A percentile compares a stretch with the other conserved stretches of the same genome.
These are phyloP conservation scores for Mustela nigripes DNA, from an alignment of 2,113 vertebrate genomes.

Conservation along the genomic window DNA sequence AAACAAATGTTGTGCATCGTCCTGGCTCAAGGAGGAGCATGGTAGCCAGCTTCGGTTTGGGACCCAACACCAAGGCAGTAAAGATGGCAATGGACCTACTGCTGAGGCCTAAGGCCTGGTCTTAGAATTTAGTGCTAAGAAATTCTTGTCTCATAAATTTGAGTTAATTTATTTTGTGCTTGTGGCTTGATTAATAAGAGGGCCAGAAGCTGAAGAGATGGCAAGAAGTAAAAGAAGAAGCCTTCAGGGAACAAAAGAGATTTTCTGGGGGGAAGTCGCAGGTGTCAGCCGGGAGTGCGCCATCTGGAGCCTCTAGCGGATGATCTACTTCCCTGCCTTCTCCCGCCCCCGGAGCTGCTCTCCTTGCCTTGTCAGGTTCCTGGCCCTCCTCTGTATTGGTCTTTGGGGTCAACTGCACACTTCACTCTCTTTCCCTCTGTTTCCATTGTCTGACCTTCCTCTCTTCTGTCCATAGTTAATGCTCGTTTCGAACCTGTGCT, in stretches of 20 bases:
- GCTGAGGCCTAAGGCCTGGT: no score
- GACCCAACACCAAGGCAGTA: background rate
- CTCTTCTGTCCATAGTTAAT: rapidly evolving
- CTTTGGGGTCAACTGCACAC: no score
- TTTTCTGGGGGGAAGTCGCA: background rate
- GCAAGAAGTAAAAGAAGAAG: background rate
- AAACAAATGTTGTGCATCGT: background rate
- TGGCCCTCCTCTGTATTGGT: rapidly evolving
- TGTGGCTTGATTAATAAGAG: background rate
- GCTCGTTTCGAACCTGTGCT: rapidly evolving
- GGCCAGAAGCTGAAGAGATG: background rate
- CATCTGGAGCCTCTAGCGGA: rapidly evolving
- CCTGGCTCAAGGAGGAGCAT: background rate
- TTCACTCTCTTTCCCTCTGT: no score
- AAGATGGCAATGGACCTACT: background rate
- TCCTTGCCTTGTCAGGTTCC: rapidly evolving
- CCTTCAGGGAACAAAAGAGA: background rate
- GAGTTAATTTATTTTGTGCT: background rate
- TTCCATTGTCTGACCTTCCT: rapidly evolving
- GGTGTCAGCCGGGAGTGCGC: background rate
- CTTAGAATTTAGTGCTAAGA: background rate
- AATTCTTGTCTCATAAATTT: no score
- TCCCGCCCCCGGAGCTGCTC: rapidly evolving
- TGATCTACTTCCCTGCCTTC: rapidly evolving
- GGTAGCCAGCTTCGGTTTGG: rapidly evolving